Evolutionary conservation across 2,888 invertebrate genomes (phyloP).

Genomic region (Diplazon laetatorius): DNA sequence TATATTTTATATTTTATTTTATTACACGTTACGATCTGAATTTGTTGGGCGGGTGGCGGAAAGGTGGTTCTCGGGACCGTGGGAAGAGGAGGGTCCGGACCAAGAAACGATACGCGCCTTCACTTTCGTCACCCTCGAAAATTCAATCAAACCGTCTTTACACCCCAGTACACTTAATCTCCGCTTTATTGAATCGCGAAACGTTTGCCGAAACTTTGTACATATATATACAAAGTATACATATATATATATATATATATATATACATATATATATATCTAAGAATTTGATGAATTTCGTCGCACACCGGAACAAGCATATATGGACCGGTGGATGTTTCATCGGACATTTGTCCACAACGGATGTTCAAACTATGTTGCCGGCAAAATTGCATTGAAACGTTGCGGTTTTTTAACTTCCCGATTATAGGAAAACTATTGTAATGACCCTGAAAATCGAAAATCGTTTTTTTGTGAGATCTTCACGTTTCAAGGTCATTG

Average conservation of each 20-base stretch:
- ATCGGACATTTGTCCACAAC: too few relatives aligned
- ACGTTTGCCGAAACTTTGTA: slow-evolving; percentile 39
- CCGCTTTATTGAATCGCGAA: slow-evolving; percentile 76
- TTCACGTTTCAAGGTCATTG: too few relatives aligned
- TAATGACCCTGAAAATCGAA: too few relatives aligned
- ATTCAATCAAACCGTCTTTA: slow-evolving; percentile 79
- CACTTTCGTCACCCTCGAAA: slow-evolving; percentile 71
- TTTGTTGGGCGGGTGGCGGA: too few relatives aligned
- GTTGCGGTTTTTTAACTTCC: slow-evolving; percentile 25
- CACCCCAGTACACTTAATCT: slow-evolving; percentile 77
- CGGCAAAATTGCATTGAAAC: slow-evolving; percentile 35
- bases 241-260: slow-evolving; percentile 54
- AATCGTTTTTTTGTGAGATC: too few relatives aligned
- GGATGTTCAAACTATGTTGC: slow-evolving; percentile 2
- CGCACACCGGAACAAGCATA: slow-evolving; percentile 43
- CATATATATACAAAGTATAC: slow-evolving; percentile 67
- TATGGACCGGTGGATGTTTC: slow-evolving; percentile 21
- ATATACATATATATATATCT: slow-evolving; percentile 67
- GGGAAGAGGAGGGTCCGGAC: slow-evolving; percentile 38
- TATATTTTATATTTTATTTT: neutral
- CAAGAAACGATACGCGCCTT: slow-evolving; percentile 41
- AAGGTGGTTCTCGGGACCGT: neutral
- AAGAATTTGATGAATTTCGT: slow-evolving; percentile 76
- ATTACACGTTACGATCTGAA: too few relatives aligned
- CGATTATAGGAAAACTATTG: too few relatives aligned